These are phyloP conservation scores for Porites lobata DNA, from an alignment of 92 coral and sea anemone species.

Conservation along the genomic window DNA sequence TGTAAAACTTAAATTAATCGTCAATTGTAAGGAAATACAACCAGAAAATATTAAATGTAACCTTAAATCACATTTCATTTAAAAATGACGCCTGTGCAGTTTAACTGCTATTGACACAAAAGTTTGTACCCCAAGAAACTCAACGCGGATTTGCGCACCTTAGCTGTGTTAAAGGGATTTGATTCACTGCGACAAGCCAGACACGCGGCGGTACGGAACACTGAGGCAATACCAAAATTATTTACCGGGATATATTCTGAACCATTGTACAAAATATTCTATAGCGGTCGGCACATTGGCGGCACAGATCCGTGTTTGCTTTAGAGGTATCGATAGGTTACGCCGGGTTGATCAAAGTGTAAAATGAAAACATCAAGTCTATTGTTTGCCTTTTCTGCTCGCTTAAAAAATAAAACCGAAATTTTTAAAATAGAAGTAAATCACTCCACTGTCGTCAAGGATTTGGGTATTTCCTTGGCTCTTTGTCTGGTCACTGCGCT, in stretches of 20 bases:
- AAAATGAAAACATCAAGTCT: constrained; percentile 42
- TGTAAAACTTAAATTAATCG: constrained; percentile 75
- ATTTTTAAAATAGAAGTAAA: constrained; percentile 1
- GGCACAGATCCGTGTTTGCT: constrained; percentile 49
- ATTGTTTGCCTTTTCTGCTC: constrained; percentile 43
- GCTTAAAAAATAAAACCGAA: constrained; percentile 2
- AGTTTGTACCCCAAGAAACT: constrained; percentile 19
- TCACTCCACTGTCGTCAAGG: constrained; percentile 16
- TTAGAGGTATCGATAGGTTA: constrained; percentile 58
- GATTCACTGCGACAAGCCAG: constrained; percentile 38
- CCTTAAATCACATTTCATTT: constrained; percentile 53
- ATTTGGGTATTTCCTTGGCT: neutral
- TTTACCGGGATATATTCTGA: constrained; percentile 52
- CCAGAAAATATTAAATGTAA: constrained; percentile 49
- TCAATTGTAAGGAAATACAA: constrained; percentile 75
- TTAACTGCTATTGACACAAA: constrained; percentile 34
- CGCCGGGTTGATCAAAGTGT: constrained; percentile 68
- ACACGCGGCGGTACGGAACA: constrained; percentile 52
- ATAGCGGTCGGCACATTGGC: constrained; percentile 63
- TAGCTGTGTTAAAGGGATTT: constrained; percentile 20
- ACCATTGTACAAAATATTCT: constrained; percentile 47
- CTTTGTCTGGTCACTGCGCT: constrained; percentile 10
- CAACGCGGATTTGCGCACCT: constrained; percentile 2
- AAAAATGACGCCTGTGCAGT: constrained; percentile 46
- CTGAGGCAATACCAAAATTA: constrained; percentile 36